Evolutionary conservation across 2,797 vertebrate genomes (phyloP).

Genomic region (Myioborus melanocephalus): DNA sequence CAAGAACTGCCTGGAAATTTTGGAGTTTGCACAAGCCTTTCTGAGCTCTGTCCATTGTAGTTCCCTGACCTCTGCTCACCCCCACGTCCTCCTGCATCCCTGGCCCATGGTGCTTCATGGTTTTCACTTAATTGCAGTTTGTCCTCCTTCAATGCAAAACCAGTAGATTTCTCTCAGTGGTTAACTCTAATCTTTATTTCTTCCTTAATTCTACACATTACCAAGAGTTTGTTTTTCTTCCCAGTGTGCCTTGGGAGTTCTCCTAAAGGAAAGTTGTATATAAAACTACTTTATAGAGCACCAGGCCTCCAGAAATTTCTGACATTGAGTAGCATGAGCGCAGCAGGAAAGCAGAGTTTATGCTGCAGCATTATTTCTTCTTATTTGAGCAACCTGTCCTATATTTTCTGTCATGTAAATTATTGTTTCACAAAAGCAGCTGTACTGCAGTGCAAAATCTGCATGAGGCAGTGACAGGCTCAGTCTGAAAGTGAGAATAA

Average conservation of each 20-base stretch:
- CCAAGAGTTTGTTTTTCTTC: neutral
- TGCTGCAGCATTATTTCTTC: neutral
- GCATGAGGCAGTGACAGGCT: neutral
- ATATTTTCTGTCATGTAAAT: neutral
- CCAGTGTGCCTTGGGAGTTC: neutral
- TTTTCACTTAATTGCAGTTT: neutral
- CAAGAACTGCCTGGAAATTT: neutral
- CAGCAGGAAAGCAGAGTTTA: neutral
- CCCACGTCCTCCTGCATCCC: accelerated
- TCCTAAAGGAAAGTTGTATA: neutral
- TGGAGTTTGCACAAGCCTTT: neutral
- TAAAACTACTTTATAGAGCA: neutral
- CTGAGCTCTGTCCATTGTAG: neutral
- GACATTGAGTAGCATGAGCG: neutral
- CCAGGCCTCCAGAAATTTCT: neutral
- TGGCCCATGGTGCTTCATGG: accelerated
- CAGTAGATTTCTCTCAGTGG: neutral
- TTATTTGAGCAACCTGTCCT: neutral
- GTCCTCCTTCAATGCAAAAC: neutral
- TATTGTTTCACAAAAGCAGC: neutral
- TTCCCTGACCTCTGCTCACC: neutral
- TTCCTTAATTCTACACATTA: neutral
- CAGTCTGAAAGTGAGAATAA: neutral
- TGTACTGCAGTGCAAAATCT: neutral
- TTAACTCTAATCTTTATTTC: neutral